A percentile compares a stretch with the other conserved stretches of the same genome.
Conservation (phyloP, 2,113 vertebrate genomes). For the Oryctolagus cuniculus region mOryCun1.1 NC_091434.1:170417501-170418000, state of each 20-base stretch:
- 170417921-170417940: accelerated
- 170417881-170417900: neutral
- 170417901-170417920: conserved; percentile 59
- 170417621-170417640: neutral
- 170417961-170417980: accelerated
- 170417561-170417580: neutral
- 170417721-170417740: neutral
- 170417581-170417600: neutral
- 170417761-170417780: neutral
- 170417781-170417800: neutral
- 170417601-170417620: neutral
- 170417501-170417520: neutral
- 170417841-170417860: neutral
- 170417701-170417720: neutral
- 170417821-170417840: neutral
- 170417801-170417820: neutral
- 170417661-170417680: neutral
- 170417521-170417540: neutral
- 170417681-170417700: neutral
- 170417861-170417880: neutral
- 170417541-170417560: neutral
- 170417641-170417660: neutral
- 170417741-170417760: neutral
- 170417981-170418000: neutral
- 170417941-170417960: no score